phyloP scores from a whole-genome alignment of 30 jellyfish, hydroid and myxozoan genomes.

The Hydra vulgaris region DNA sequence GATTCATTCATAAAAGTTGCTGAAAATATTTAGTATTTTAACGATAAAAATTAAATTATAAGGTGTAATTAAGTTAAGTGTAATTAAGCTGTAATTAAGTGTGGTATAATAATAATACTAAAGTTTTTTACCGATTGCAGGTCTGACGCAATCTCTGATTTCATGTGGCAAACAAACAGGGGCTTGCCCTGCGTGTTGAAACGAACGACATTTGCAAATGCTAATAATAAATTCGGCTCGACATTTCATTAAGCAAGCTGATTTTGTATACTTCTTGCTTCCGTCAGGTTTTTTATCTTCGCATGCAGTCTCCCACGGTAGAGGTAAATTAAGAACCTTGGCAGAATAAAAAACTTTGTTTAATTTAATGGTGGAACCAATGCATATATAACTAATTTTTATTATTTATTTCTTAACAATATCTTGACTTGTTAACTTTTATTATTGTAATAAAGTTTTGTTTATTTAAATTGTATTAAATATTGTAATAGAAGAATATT shows the following conservation, averaged over 20 bases:
- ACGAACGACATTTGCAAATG: constrained; percentile 56
- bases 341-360: too few relatives aligned
- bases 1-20: constrained; percentile 34
- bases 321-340: constrained; percentile 58
- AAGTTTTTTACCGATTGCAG: constrained; percentile 26
- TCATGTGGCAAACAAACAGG: constrained; percentile 39
- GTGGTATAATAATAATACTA: background rate
- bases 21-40: background rate
- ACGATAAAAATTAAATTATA: too few relatives aligned
- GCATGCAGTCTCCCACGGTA: constrained; percentile 84
- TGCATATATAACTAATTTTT: too few relatives aligned
- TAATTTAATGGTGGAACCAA: too few relatives aligned
- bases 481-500: too few relatives aligned
- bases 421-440: too few relatives aligned
- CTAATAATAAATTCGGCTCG: constrained; percentile 43
- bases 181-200: constrained; percentile 36
- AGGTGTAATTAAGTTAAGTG: background rate
- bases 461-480: too few relatives aligned
- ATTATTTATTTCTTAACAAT: too few relatives aligned
- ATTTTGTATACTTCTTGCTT: constrained; percentile 36
- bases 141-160: constrained; percentile 39
- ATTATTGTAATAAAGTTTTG: too few relatives aligned
- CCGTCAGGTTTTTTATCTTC: constrained; percentile 49
- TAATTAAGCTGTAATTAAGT: background rate
- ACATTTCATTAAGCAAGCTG: constrained; percentile 57